Base-by-base conservation (phyloP, 2,797 vertebrate species). In the Percopsis omiscomaycus region DNA sequence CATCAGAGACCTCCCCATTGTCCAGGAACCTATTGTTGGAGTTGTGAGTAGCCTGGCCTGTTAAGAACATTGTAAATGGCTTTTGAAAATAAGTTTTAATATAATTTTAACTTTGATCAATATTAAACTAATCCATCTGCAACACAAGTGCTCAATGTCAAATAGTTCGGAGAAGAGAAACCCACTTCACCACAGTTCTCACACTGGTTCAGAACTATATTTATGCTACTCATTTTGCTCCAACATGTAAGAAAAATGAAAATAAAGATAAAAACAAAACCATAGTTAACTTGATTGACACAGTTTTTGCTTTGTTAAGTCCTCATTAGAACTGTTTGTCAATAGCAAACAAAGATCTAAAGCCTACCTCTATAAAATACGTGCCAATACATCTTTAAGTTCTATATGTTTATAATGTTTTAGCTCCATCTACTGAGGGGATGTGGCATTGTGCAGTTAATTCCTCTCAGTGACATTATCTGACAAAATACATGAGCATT, bases 351-450 rank as follows among this genome's bases (percentile, higher is more conserved):
- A 59, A 32, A 72, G 15, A 49, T 37, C 1, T 42, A 44, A 50
- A 42, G 14, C 9, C n/a, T 45, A 28, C 15, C 9, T 42, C 37
- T 8, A 42, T 42, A 42, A 42, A 42, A 42, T 42, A 42, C 37
- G 22, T 22, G 22, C 22, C 22, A 22, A 22, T 22, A 22, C 22
- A 22, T 22, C 22, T 22, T 22, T 22, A 22, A 42, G 37, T 8
- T 42, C 37, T 42, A 42, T 42, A 32, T 57, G 63, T 77, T 52
- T 75, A 42, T 76, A 64, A 73, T 74, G 61, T 72, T 79, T 84
- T 83, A 84, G 73, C 86, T 47, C 84, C 90, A 86, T 84, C 89
- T 89, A 80, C 86, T 87, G 89, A 75, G 69, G n/a, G 53, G 5
- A 42, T 48, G 15, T 51, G 32, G 68, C 54, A 66, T 22, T 64